Base-by-base conservation (phyloP, 1,140 invertebrate genomes). In the Ladona fulva region DNA sequence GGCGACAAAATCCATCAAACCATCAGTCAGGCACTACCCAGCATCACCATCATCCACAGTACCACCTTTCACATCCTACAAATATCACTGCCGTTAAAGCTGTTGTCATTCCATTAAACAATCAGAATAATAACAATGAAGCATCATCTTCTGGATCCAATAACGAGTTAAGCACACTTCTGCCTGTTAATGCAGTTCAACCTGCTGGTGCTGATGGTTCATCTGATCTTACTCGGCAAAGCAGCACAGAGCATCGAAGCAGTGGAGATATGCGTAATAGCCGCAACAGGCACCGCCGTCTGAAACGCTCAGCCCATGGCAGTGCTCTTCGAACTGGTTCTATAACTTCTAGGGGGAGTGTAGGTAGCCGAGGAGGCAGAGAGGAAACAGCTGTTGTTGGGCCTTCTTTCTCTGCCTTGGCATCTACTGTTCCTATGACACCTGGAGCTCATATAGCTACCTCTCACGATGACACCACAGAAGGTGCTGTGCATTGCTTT, bases 401-500 rank as follows among this genome's bases (percentile, higher is more conserved):
- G 66, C 25, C 66, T 52, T 24, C 74, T 77, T 24, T 74, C 73
- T 37, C 77, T 75, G 7, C 78, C 52, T 22, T 66, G 14, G 52
- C 52, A 16, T 19, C 52, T 19, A 22, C 52, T 22, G 74, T 75
- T 25, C 24, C 37, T 19, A 25, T 78, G 81, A 83, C 77, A 76
- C 85, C 84, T 25, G 89, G 83, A 77, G 89, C 87, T 73, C 94
- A 96, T 83, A 86, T 95, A 37, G 94, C 95, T 0, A 91, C 89
- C 16, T 93, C 92, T 77, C 94, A 96, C 83, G 93, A 95, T 79
- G 95, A 97, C 81, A 95, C 94, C 0, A 91, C 90, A 8, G 92
- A 95, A 81, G 95, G 95, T 59, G 93, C 94, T 8, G 91, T 96
- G 74, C 95, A 97, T 84, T 95, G 91, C 83, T 96, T 95, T 81